Percentiles rank a stretch among this genome's conserved stretches.
Evolutionary conservation across 2,888 invertebrate genomes (phyloP).

Genomic region (Acrobasis suavella): DNA sequence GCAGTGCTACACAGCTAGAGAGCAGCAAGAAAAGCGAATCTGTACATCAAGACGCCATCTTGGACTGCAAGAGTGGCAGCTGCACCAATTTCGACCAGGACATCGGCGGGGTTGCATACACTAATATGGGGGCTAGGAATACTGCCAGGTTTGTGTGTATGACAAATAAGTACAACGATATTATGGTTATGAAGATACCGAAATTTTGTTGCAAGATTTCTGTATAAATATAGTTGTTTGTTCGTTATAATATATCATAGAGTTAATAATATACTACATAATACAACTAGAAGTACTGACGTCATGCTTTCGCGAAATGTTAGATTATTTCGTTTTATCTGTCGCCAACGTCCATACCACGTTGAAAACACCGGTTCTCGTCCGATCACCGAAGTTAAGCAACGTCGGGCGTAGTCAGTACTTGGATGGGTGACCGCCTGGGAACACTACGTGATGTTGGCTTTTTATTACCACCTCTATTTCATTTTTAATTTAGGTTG

Average conservation of each 20-base stretch:
- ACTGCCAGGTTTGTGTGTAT: conserved; percentile 50
- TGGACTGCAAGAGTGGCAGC: conserved; percentile 59
- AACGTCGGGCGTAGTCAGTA: conserved; percentile 58
- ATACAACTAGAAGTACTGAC: no score
- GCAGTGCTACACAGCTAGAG: conserved; percentile 62
- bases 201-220: no score
- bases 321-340: no score
- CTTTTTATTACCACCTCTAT: conserved; percentile 34
- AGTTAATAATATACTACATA: no score
- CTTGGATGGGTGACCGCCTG: conserved; percentile 56
- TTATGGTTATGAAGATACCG: no score
- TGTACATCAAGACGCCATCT: conserved; percentile 29
- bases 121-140: conserved; percentile 55
- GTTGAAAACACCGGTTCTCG: conserved; percentile 57
- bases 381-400: conserved; percentile 62
- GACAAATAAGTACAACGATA: no score
- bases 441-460: conserved; percentile 31
- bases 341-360: conserved; percentile 48
- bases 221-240: no score
- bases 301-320: no score
- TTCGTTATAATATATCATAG: no score
- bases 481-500: no score
- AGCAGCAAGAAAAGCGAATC: conserved; percentile 34
- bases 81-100: conserved; percentile 58
- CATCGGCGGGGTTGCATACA: conserved; percentile 52